These are phyloP conservation scores for Oncorhynchus nerka DNA, from an alignment of 2,113 vertebrate species.

Conservation along the genomic window DNA sequence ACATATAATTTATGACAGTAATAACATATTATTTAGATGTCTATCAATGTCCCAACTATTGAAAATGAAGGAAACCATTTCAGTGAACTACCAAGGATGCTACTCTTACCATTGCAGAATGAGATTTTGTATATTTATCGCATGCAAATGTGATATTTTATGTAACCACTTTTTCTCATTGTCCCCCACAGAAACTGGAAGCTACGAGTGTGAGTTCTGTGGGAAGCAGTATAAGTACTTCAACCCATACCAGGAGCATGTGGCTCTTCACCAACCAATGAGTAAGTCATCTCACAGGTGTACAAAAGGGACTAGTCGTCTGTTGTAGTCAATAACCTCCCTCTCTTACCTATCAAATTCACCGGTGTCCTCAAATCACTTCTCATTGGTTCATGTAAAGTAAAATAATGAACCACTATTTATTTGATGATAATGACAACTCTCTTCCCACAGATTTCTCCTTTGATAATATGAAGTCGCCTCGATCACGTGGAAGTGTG, in stretches of 20 bases:
- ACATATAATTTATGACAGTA: no score
- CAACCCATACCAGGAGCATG: slow-evolving; percentile 97
- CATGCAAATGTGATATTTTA: not conserved
- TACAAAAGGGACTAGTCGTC: no score
- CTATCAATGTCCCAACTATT: not conserved
- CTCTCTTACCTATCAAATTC: no score
- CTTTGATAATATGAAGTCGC: slow-evolving; percentile 66
- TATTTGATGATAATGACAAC: slow-evolving; percentile 6
- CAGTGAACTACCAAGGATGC: not conserved
- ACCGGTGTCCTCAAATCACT: no score
- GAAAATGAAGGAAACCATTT: not conserved
- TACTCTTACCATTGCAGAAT: not conserved
- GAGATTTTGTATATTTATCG: not conserved
- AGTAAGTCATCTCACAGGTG: slow-evolving; percentile 71
- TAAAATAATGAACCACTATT: not conserved
- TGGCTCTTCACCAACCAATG: slow-evolving; percentile 95
- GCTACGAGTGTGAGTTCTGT: slow-evolving; percentile 95
- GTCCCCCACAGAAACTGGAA: slow-evolving; percentile 86
- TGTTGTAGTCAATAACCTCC: no score
- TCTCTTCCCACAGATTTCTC: slow-evolving; percentile 49
- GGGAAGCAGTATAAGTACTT: slow-evolving; percentile 99
- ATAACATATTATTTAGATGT: no score
- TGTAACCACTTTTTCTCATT: not conserved
- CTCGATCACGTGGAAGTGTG: slow-evolving; percentile 52
- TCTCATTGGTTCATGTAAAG: no score